phyloP scores from a whole-genome alignment of 2,888 invertebrate genomes.

The Frankliniella intonsa region DNA sequence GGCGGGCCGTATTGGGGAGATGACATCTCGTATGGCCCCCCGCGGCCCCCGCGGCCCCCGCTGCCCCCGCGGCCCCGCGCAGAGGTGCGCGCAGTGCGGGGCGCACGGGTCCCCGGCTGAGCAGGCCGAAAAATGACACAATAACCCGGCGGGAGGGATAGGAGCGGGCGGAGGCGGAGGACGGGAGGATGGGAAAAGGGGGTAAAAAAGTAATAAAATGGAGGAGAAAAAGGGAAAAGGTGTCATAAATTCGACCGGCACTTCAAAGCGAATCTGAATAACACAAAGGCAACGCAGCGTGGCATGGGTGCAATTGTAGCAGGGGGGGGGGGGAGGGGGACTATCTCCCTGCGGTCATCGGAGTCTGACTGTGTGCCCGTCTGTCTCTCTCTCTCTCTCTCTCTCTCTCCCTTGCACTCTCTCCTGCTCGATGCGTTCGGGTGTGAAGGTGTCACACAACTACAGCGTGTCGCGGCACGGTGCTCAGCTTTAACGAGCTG shows the following conservation, averaged over 20 bases:
- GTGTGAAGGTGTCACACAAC: constrained; percentile 3
- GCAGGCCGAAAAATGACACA: constrained; percentile 7
- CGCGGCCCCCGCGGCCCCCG: not conserved
- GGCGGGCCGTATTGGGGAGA: too few species aligned
- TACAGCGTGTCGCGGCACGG: too few species aligned
- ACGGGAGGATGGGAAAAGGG: not conserved
- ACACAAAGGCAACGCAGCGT: not conserved
- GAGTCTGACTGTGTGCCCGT: too few species aligned
- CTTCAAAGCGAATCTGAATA: constrained; percentile 18
- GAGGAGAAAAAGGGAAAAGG: not conserved
- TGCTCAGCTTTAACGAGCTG: too few species aligned
- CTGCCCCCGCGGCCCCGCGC: not conserved
- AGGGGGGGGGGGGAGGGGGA: not conserved
- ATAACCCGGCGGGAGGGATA: not conserved
- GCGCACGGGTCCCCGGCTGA: not conserved
- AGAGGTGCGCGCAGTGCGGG: not conserved
- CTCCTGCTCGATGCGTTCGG: not conserved
- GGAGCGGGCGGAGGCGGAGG: not conserved
- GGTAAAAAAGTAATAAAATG: not conserved
- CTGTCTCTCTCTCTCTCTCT: too few species aligned
- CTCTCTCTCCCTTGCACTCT: not conserved
- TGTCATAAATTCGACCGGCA: constrained; percentile 3
- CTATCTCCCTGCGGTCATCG: too few species aligned
- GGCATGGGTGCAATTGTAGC: constrained; percentile 21
- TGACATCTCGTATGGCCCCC: not conserved